Percentiles rank a stretch among this genome's conserved stretches.
Conservation (phyloP, 2,888 invertebrate species). For the Thereva unica region DNA sequence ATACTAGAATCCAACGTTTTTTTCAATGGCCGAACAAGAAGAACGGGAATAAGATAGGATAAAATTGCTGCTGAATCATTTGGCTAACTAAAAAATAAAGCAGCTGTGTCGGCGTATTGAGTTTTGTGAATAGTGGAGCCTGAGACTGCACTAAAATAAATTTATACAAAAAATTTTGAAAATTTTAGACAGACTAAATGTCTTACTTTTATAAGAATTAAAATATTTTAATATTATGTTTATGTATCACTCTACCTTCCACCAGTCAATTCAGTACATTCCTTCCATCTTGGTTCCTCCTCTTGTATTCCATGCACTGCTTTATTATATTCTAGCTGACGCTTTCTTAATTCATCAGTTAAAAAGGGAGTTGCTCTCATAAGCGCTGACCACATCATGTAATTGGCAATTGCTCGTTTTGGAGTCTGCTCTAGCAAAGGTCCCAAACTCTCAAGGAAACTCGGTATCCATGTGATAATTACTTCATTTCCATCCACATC, state of each 20-base stretch:
- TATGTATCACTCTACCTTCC: conserved; percentile 61
- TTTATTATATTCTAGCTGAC: conserved; percentile 76
- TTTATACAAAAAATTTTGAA: no score
- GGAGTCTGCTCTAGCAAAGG: conserved; percentile 54
- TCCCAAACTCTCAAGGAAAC: conserved; percentile 71
- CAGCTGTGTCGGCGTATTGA: no score
- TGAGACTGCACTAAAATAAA: no score
- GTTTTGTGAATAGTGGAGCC: no score
- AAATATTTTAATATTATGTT: no score
- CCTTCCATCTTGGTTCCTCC: conserved; percentile 81
- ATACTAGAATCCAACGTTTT: no score
- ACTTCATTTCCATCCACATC: conserved; percentile 67
- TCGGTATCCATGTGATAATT: conserved; percentile 78
- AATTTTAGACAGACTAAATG: no score
- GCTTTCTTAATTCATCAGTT: conserved; percentile 70
- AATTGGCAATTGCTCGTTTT: conserved; percentile 70
- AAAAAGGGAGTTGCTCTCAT: conserved; percentile 76
- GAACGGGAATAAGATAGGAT: no score
- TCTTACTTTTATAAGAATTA: no score
- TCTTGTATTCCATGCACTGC: conserved; percentile 77
- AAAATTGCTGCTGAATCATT: no score
- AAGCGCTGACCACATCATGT: conserved; percentile 83
- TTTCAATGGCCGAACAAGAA: no score
- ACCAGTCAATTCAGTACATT: conserved; percentile 76
- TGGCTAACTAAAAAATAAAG: no score